Evolutionary conservation across 1,140 invertebrate species (phyloP).

Genomic region (Anadara kagoshimensis): DNA sequence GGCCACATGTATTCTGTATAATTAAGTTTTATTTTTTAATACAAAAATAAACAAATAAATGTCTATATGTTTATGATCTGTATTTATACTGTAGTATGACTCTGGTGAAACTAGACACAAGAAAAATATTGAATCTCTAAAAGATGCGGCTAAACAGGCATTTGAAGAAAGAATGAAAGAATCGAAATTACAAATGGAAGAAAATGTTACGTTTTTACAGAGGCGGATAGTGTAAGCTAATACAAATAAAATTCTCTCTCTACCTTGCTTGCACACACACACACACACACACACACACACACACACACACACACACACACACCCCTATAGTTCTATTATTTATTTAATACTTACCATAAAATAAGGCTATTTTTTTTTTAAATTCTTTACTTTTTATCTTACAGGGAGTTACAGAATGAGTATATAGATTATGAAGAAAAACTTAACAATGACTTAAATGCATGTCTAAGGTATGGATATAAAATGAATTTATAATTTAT

Average conservation of each 20-base stretch:
- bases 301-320: neutral
- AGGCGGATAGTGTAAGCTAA: slow-evolving; percentile 59
- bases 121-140: slow-evolving; percentile 58
- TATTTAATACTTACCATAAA: neutral
- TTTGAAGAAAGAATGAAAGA: slow-evolving; percentile 64
- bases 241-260: neutral
- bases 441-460: slow-evolving; percentile 60
- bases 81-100: slow-evolving; percentile 34
- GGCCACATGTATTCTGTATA: no score
- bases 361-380: neutral
- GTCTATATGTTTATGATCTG: no score
- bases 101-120: slow-evolving; percentile 39
- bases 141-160: slow-evolving; percentile 60
- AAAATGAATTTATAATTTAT: no score
- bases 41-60: no score
- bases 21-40: no score
- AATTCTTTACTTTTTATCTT: slow-evolving; percentile 13
- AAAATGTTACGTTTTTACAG: slow-evolving; percentile 65
- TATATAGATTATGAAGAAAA: slow-evolving; percentile 61
- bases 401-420: slow-evolving; percentile 61
- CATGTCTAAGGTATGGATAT: slow-evolving; percentile 60
- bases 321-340: neutral
- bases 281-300: neutral
- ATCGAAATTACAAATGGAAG: slow-evolving; percentile 57
- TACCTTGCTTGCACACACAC: no score